Evolutionary conservation across 1,140 invertebrate genomes (phyloP), one percentile per base, ranked within the genome.

Genomic region (Drosophila neocordata): DNA sequence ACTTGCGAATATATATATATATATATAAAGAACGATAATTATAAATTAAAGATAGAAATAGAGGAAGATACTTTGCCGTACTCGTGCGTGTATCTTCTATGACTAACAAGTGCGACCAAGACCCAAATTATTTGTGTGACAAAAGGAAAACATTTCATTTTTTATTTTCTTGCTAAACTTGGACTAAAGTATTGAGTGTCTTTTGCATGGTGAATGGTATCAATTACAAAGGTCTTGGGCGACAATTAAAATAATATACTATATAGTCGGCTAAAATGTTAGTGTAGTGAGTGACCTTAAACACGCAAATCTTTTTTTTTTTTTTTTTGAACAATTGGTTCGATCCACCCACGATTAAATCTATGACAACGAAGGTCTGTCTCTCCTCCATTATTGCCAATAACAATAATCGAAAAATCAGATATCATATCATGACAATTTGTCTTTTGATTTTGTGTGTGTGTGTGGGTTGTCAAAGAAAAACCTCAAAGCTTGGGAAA

Each of bases 91-190:
- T 69, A 48, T 53, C 41, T 64, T 38, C 62, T 56, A 53, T 63
- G 51, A 63, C 34, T 35, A 56, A 35, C 53, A 34, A 56, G 34
- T 18, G 27, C 74, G 83, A 88, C 82, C 82, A 88, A 87, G 82
- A 87, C 82, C 82, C 78, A 88, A 87, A 82, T 87, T 56, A 57
- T 63, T 64, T 20, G 18, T 35, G 65, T 71, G 74, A 78, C 78
- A 87, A 82, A 78, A 82, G 68, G 82, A 82, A 85, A 85, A 87
- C 60, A 59, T 77, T 67, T 63, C 37, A 66, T 76, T 75, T 73
- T 6, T 31, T 31, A 0, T 31, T 31, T 31, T 31, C 6, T 31
- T 59, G 35, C 31, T 73, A 64, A 76, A 68, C 69, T 75, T 67
- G 69, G 65, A 63, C 53, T 52, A 37, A 24, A 60, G 15, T 77